phyloP scores from a whole-genome alignment of 2,797 vertebrate genomes.

The Capromys pilorides region DNA sequence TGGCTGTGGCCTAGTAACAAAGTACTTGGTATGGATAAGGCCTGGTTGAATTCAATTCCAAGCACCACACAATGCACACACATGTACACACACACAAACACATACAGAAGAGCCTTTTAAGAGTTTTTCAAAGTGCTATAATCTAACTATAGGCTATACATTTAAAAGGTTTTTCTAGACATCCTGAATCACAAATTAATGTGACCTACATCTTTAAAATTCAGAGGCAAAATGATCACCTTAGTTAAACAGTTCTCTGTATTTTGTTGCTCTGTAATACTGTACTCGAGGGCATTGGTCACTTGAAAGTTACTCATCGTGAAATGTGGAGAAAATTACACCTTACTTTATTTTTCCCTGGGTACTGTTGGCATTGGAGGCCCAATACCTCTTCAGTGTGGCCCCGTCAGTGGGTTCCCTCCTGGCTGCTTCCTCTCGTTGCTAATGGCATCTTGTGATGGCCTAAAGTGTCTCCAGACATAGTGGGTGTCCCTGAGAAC shows the following conservation, averaged over 20 bases:
- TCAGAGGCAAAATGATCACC: not conserved
- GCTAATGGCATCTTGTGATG: not conserved
- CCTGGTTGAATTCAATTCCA: not conserved
- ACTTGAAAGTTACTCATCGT: not conserved
- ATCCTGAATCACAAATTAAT: not conserved
- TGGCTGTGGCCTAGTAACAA: not conserved
- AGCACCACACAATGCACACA: not conserved
- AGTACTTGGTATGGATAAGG: not conserved
- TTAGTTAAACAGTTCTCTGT: not conserved
- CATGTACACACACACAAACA: not conserved
- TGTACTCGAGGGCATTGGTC: not conserved
- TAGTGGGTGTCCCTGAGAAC: not conserved
- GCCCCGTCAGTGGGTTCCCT: too few species aligned
- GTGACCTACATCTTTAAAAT: slow-evolving; percentile 26
- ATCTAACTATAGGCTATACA: not conserved
- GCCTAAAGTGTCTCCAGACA: not conserved
- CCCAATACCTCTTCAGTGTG: not conserved
- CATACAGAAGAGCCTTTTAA: not conserved
- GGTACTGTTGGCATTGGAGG: accelerated
- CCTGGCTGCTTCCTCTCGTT: not conserved
- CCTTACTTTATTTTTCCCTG: not conserved
- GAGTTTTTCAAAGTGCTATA: not conserved
- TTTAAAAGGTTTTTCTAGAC: slow-evolving; percentile 9
- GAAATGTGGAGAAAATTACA: not conserved
- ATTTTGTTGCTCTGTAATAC: not conserved